Evolutionary conservation across 2,888 invertebrate species (phyloP), one percentile per base, ranked within the genome.

Genomic region (Lamproptera curius): DNA sequence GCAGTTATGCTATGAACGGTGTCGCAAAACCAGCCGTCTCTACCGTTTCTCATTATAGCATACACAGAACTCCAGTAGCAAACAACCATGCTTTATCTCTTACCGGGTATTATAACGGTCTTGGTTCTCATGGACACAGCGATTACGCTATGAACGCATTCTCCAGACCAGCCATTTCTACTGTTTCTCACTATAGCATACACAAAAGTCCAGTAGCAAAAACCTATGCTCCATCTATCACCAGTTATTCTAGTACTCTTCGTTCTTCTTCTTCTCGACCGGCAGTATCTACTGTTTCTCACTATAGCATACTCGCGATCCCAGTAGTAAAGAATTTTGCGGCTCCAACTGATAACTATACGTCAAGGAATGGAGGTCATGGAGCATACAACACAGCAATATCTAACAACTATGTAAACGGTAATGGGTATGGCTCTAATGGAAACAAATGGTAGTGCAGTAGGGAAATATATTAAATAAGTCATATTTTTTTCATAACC

Each of bases 141-240:
- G 28, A 38, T 40, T 15, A 46, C 26, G 38, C 14, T 26, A 14
- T 45, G 36, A 28, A 58, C 67, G 2, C 70, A 64, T 56, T 36
- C 42, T 52, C 37, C 40, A 46, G 54, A 6, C 56, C 60, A 0
- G 75, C 75, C 0, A 36, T 75, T 10, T 76, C 77, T 0, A 60
- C 65, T 9, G 70, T 76, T 1, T 76, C 76, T 1, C 73, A 72
- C 38, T 73, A 73, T 56, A 68, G 69, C 51, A 62, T 73, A 1
- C 74, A 73, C 49, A 62, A 68, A 0, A 54, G 17, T 68, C 10
- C 23, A 23, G 23, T 4, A 23, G 57, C 68, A 16, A 67, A 64
- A 42, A 62, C 72, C 1, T 70, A 69, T 38, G 57, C 68, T 1
- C 56, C 69, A 0, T 65, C 70, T 5, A 50, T 67, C 1, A 52